Evolutionary conservation across 2,113 vertebrate species (phyloP).

Genomic region (Limanda limanda): DNA sequence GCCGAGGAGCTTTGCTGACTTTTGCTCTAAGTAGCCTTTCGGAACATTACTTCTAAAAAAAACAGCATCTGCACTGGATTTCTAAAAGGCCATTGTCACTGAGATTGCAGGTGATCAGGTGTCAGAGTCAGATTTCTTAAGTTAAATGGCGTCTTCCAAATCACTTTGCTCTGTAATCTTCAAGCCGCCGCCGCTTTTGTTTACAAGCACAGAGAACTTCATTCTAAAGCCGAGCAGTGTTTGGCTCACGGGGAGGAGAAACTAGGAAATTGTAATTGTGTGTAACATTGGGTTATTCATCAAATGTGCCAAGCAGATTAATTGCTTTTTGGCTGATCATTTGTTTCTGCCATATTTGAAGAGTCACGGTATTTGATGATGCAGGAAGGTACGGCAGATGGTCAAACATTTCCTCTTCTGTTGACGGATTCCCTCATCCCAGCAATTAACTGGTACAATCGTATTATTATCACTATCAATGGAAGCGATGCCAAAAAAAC

Average conservation of each 20-base stretch:
- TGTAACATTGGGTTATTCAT: background rate
- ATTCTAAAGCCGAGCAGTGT: background rate
- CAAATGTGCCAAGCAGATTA: background rate
- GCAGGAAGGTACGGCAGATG: background rate
- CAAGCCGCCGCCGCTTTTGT: background rate
- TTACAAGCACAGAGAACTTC: background rate
- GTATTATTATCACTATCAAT: background rate
- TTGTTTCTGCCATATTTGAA: constrained; percentile 3
- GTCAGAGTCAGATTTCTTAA: constrained; percentile 9
- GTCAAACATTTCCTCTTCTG: background rate
- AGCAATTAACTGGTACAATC: background rate
- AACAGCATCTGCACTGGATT: constrained; percentile 28
- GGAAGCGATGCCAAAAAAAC: background rate
- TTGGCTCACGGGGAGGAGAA: background rate
- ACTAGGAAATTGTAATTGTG: background rate
- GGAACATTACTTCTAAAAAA: constrained; percentile 7
- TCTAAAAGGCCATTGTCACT: constrained; percentile 18
- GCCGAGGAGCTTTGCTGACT: constrained; percentile 1
- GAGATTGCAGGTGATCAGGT: constrained; percentile 13
- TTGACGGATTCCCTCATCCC: background rate
- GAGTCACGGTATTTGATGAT: background rate
- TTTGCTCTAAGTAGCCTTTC: background rate
- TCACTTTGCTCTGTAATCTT: constrained; percentile 8
- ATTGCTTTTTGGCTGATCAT: background rate
- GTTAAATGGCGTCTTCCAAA: constrained; percentile 2